These are phyloP conservation scores for Caenorhabditis panamensis DNA, from an alignment of 2,888 invertebrate genomes.

Conservation along the genomic window DNA sequence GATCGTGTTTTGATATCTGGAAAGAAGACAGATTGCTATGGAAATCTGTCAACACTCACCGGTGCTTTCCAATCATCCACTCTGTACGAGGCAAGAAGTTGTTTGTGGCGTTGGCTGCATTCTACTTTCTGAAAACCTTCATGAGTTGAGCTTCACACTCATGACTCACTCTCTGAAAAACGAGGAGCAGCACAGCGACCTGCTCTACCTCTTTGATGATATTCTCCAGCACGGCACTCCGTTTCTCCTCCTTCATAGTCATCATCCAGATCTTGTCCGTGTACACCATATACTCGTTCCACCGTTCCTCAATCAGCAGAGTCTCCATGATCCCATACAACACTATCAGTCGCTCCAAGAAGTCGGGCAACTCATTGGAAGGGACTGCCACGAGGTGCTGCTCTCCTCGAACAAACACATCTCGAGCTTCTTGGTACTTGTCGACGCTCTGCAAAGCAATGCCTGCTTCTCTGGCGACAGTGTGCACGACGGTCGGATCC, in stretches of 20 bases:
- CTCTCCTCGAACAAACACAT: slow-evolving; percentile 36
- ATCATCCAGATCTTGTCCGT: slow-evolving; percentile 58
- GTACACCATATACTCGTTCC: slow-evolving; percentile 51
- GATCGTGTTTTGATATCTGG: slow-evolving; percentile 31
- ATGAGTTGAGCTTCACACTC: neutral
- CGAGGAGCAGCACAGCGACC: slow-evolving; percentile 30
- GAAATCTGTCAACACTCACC: neutral
- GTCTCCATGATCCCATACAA: slow-evolving; percentile 45
- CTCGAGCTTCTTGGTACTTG: slow-evolving; percentile 32
- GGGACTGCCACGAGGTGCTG: slow-evolving; percentile 36
- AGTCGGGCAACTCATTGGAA: slow-evolving; percentile 14
- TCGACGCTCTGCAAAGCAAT: slow-evolving; percentile 32
- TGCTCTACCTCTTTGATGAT: slow-evolving; percentile 50
- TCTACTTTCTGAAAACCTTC: slow-evolving; percentile 31
- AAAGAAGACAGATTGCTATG: neutral
- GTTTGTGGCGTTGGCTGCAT: slow-evolving; percentile 45
- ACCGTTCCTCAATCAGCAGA: slow-evolving; percentile 39
- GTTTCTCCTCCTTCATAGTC: slow-evolving; percentile 45
- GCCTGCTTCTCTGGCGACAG: slow-evolving; percentile 38
- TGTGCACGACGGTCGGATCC: slow-evolving; percentile 45
- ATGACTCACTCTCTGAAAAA: slow-evolving; percentile 32
- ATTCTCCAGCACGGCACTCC: slow-evolving; percentile 25
- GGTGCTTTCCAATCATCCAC: slow-evolving; percentile 39
- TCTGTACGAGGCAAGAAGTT: slow-evolving; percentile 31
- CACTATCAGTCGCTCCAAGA: slow-evolving; percentile 34